Evolutionary conservation across 2,888 invertebrate species (phyloP).

Genomic region (Cepaea hortensis): DNA sequence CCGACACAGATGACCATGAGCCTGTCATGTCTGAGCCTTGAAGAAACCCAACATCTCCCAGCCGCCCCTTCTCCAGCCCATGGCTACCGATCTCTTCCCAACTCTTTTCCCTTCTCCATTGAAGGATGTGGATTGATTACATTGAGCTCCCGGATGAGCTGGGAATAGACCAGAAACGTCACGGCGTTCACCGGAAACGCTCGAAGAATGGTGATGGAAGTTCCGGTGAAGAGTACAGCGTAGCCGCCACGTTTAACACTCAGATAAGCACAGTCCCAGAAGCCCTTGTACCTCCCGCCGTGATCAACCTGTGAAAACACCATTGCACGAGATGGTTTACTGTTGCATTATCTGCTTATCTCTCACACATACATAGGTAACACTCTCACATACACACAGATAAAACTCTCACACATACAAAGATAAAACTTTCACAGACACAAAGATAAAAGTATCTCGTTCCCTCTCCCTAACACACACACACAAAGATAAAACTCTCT

Average conservation of each 20-base stretch:
- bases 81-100: background rate
- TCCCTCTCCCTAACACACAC: too few relatives aligned
- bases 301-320: conserved; percentile 37
- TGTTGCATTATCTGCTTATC: background rate
- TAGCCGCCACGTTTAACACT: conserved; percentile 80
- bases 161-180: conserved; percentile 78
- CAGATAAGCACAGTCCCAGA: conserved; percentile 80
- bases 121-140: background rate
- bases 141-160: conserved; percentile 54
- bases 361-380: too few relatives aligned
- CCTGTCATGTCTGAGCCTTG: too few relatives aligned
- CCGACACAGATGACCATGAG: too few relatives aligned
- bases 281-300: conserved; percentile 79
- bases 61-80: too few relatives aligned
- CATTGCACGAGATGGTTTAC: background rate
- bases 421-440: too few relatives aligned
- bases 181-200: conserved; percentile 84
- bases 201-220: conserved; percentile 80
- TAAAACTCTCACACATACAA: too few relatives aligned
- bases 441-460: too few relatives aligned
- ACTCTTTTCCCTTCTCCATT: background rate
- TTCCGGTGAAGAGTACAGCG: conserved; percentile 82
- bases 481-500: too few relatives aligned
- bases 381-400: too few relatives aligned
- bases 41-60: too few relatives aligned